Evolutionary conservation across 92 coral and sea anemone species (phyloP).

Genomic region (Heliopora coerulea): DNA sequence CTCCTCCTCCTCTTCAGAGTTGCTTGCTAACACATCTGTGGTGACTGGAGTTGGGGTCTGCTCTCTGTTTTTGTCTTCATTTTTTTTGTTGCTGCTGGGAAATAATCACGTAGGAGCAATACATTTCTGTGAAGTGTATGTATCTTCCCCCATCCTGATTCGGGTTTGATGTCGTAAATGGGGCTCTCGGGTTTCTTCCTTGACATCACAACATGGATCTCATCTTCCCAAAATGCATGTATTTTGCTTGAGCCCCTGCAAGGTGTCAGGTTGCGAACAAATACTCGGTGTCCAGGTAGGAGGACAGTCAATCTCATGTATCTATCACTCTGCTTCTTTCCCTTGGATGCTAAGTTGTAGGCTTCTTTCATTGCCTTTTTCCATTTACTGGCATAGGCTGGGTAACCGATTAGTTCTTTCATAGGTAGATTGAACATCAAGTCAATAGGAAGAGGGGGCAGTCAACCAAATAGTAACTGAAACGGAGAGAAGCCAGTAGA

Average conservation of each 20-base stretch:
- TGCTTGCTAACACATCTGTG: too few species aligned
- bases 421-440: neutral
- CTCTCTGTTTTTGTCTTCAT: too few species aligned
- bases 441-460: conserved; percentile 47
- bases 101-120: too few species aligned
- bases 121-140: conserved; percentile 41
- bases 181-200: conserved; percentile 42
- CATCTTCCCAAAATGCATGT: conserved; percentile 48
- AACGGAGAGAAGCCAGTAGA: conserved; percentile 50
- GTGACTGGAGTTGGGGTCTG: too few species aligned
- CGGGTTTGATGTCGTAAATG: conserved; percentile 44
- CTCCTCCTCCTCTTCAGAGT: too few species aligned
- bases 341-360: conserved; percentile 20
- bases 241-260: conserved; percentile 51
- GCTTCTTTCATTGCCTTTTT: conserved; percentile 42
- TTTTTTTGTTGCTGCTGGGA: too few species aligned
- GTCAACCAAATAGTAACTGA: conserved; percentile 47
- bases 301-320: conserved; percentile 40
- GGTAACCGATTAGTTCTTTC: neutral
- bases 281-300: conserved; percentile 46
- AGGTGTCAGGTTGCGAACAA: conserved; percentile 51
- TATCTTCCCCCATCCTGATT: conserved; percentile 30
- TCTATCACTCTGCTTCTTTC: conserved; percentile 38
- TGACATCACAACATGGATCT: conserved; percentile 12
- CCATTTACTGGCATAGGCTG: conserved; percentile 42